These are phyloP conservation scores for Bufo gargarizans DNA, from an alignment of 2,113 vertebrate species.

Conservation along the genomic window DNA sequence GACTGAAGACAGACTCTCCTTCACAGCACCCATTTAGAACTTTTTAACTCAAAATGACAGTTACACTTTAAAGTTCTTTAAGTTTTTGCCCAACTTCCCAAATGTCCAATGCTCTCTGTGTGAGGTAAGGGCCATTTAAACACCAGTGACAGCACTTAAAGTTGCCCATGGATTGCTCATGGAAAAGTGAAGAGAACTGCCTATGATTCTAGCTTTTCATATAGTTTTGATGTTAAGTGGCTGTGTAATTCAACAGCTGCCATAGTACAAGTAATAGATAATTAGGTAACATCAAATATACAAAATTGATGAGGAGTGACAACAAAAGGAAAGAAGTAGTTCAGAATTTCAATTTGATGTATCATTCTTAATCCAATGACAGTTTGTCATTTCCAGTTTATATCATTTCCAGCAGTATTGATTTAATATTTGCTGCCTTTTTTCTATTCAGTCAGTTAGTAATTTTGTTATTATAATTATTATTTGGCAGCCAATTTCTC, in stretches of 20 bases:
- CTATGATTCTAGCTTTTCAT: neutral
- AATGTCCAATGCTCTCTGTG: no score
- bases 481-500: constrained; percentile 81
- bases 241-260: neutral
- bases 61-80: no score
- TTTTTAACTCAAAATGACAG: no score
- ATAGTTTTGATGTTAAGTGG: neutral
- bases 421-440: neutral
- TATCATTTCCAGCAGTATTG: neutral
- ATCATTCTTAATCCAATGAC: neutral
- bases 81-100: no score
- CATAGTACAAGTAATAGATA: no score
- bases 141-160: no score
- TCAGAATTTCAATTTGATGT: neutral
- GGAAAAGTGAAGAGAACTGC: no score
- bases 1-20: no score
- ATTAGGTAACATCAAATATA: neutral
- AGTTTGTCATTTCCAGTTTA: no score
- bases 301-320: neutral
- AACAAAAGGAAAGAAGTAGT: neutral
- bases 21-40: no score
- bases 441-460: neutral
- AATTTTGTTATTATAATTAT: constrained; percentile 31
- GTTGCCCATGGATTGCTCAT: no score
- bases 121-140: neutral